Evolutionary conservation across 2,113 vertebrate species (phyloP), one percentile per base, ranked within the genome.

Genomic region (Rhagologus leucostigma): DNA sequence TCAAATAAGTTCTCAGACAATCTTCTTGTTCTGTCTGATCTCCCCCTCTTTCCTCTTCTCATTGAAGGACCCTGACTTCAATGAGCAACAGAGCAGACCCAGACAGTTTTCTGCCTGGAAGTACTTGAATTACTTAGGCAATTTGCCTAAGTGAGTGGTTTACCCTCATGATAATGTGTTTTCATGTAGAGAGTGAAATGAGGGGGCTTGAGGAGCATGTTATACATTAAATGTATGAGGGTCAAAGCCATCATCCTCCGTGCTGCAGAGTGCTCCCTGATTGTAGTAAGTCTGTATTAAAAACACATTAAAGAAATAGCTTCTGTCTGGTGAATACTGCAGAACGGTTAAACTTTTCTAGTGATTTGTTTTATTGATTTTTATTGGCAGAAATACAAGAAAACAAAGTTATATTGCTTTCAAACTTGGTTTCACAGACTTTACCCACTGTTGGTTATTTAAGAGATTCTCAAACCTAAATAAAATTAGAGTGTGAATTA

Each of bases 401-500:
- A 96, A 94, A 76, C 56, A 82, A 56, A 87, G 68, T 70, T 53
- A 42, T 65, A 80, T 67, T 94, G 35, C 52, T 93, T 94, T 92
- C 0, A 5, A 80, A 63, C 59, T 69, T 75, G 9, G 13, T 74
- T 96, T 96, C 85, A 88, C 87, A 93, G 85, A 78, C 68, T 77
- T 96, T 96, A 86, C 71, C 44, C 75, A 77, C 87, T 69, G 67
- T 44, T 96, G 24, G 76, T 93, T 95, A 96, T 97, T 96, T 95
- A 93, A 81, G 56, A 91, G 24, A 86, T 84, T 90, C 82, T 88
- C 52, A 77, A 80, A 75, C 44, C 42, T 68, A 87, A 96, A 90
- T 77, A 93, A 92, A 95, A 91, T 93, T 94, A 86, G 59, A 78
- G 85, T 96, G 93, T 93, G 92, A 96, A 95, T 93, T 96, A 92